Base-by-base conservation (phyloP, 2,797 vertebrate genomes). In the Sebastes diaconus region DNA sequence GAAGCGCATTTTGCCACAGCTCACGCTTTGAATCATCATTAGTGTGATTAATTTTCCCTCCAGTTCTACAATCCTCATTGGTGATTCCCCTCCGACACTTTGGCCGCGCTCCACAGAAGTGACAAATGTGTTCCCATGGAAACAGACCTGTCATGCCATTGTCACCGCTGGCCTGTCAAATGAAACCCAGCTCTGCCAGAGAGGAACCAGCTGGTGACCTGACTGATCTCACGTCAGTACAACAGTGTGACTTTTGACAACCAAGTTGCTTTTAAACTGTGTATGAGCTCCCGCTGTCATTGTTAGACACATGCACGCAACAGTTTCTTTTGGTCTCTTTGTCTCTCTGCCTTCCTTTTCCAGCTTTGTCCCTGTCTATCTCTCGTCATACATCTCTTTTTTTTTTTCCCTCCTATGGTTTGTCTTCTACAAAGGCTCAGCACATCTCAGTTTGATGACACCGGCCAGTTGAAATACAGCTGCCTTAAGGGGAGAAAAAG, bases 41-140 rank as follows among this genome's bases (percentile, higher is more conserved):
- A 91, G 85, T 74, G 83, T 91, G 93, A 91, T 92, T 93, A 74
- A 93, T 93, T 91, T 88, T 77, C 83, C 81, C 90, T 86, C 77
- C 79, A 77, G 86, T 86, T 68, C 81, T 68, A 42, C 86, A 73
- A 67, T 83, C 80, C 83, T 92, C 87, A 87, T 90, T 89, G 91
- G 82, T 86, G 90, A 91, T 85, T 93, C 84, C 73, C 85, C 80
- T 88, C 84, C 75, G 84, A 86, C 80, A 78, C 83, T 86, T 82
- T 79, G 90, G 86, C 91, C 32, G 4, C 8, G 36, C 78, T 87
- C 86, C 67, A 70, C 75, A 76, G 59, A 87, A 84, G 87, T 88
- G 88, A 92, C 87, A 89, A 89, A 89, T 73, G 77, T 78, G 94
- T 95, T 93, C 79, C 93, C 92, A 94, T 94, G 89, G 94, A 92